A percentile compares a stretch with the other conserved stretches of the same genome.
These are phyloP conservation scores for Odiellus spinosus DNA, from an alignment of 2,888 invertebrate species.

Conservation along the genomic window DNA sequence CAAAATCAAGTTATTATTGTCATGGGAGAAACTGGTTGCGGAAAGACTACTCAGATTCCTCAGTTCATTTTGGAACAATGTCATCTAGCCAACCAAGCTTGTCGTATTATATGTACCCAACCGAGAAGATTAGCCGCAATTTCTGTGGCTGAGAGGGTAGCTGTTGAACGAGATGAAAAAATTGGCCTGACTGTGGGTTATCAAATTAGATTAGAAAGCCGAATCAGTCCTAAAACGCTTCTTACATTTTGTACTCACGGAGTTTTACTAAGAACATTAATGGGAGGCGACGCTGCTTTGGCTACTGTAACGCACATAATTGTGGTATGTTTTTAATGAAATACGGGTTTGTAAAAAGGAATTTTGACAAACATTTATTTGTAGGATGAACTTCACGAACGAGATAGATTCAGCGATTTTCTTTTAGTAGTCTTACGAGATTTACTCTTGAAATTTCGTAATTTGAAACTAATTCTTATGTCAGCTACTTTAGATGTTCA, in stretches of 20 bases:
- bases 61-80: conserved; percentile 73
- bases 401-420: conserved; percentile 84
- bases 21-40: conserved; percentile 65
- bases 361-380: neutral
- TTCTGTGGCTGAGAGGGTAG: conserved; percentile 74
- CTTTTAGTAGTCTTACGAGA: conserved; percentile 68
- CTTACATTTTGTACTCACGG: conserved; percentile 86
- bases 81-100: conserved; percentile 41
- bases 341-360: neutral
- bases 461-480: conserved; percentile 75
- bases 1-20: conserved; percentile 48
- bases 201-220: conserved; percentile 77
- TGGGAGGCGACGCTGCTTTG: conserved; percentile 51
- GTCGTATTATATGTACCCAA: conserved; percentile 81
- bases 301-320: conserved; percentile 58
- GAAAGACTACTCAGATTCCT: conserved; percentile 90
- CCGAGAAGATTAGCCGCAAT: conserved; percentile 81
- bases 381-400: conserved; percentile 89
- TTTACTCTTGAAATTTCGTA: conserved; percentile 47
- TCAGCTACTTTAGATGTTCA: conserved; percentile 79
- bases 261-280: conserved; percentile 68
- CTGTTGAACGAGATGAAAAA: conserved; percentile 64
- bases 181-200: conserved; percentile 68
- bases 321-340: conserved; percentile 26
- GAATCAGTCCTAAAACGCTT: conserved; percentile 56